Evolutionary conservation across 2,888 invertebrate genomes (phyloP), one percentile per base, ranked within the genome.

Genomic region (Melieria crassipennis): DNA sequence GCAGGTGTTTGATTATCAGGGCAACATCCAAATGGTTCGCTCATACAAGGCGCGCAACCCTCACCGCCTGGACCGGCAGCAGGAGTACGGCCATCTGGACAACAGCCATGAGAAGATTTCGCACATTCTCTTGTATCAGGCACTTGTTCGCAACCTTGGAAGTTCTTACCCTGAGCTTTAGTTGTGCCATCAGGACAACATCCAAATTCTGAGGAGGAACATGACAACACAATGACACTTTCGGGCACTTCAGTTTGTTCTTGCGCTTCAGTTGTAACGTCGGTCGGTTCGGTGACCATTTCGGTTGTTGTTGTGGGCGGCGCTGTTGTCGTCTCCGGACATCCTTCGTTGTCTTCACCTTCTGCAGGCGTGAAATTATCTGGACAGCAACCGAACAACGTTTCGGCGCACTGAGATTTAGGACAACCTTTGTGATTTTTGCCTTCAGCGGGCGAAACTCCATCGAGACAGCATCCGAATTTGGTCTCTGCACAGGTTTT

Each of bases 381-480:
- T 9, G 91, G 90, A 81, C 97, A 97, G 83, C 97, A 97, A 4
- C 97, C 97, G 81, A 93, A 97, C 7, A 96, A 88, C 0, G 94
- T 93, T 80, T 92, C 92, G 0, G 89, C 89, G 82, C 96, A 96
- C 9, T 90, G 89, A 0, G 90, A 88, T 55, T 89, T 86, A 0
- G 95, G 94, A 82, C 98, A 98, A 3, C 93, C 97, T 80, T 91
- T 88, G 73, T 89, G 84, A 11, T 92, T 88, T 0, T 90, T 88
- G 9, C 95, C 96, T 69, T 87, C 84, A 0, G 94, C 93, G 3
- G 93, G 91, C 0, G 95, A 94, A 0, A 95, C 91, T 0, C 91
- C 93, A 83, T 96, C 96, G 10, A 91, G 89, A 81, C 97, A 97
- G 83, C 97, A 97, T 0, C 94, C 94, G 79, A 88, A 91, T 79